Evolutionary conservation across 2,113 vertebrate species (phyloP).

Genomic region (Lepisosteus oculatus): DNA sequence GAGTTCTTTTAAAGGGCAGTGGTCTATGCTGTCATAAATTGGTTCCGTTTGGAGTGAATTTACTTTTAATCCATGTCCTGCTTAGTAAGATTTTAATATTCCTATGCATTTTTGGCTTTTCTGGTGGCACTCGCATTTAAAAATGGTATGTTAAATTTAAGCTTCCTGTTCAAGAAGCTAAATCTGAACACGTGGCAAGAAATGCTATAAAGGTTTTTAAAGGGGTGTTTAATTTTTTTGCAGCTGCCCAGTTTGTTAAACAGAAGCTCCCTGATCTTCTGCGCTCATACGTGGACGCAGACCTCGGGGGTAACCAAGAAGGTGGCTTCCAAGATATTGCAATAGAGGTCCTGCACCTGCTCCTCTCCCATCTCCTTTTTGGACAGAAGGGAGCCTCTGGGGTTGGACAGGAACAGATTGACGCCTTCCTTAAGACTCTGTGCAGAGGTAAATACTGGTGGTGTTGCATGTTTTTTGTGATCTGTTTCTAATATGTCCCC

Average conservation of each 20-base stretch:
- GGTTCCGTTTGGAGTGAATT: background rate
- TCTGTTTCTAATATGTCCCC: background rate
- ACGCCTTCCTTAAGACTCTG: conserved; percentile 97
- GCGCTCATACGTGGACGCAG: conserved; percentile 97
- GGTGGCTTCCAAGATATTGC: conserved; percentile 99
- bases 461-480: background rate
- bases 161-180: too few species aligned
- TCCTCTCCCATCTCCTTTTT: conserved; percentile 98
- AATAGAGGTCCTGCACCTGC: conserved; percentile 98
- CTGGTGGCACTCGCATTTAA: background rate
- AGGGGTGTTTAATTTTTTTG: background rate
- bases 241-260: conserved; percentile 94
- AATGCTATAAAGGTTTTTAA: background rate
- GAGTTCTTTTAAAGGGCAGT: too few species aligned
- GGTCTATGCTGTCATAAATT: too few species aligned
- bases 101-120: too few species aligned
- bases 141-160: background rate
- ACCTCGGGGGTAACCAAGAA: conserved; percentile 98
- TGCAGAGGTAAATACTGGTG: conserved; percentile 83
- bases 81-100: too few species aligned
- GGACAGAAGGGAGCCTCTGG: conserved; percentile 98
- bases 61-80: background rate
- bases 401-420: conserved; percentile 97
- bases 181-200: too few species aligned
- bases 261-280: conserved; percentile 98